Evolutionary conservation across 2,113 vertebrate species (phyloP), one percentile per base, ranked within the genome.

Genomic region (Gopherus flavomarginatus): DNA sequence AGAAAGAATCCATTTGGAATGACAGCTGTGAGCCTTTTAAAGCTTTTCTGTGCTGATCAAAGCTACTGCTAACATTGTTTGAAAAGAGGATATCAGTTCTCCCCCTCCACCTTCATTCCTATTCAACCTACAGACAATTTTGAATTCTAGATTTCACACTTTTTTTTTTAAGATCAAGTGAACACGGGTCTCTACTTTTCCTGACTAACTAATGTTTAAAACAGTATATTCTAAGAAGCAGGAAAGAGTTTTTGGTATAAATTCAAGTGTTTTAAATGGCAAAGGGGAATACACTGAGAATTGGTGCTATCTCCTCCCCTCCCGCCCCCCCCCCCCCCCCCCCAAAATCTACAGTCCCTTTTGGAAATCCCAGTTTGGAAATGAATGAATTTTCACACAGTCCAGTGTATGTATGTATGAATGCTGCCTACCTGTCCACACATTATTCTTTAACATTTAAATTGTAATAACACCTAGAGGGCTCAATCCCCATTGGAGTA

Each of bases 1-100:
- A 91, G 90, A 42, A 31, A 87, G 92, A 92, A 53, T 94, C 95
- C 93, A 82, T 93, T 72, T 94, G 95, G 96, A 96, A 90, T 94
- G 97, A 94, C 92, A 90, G 96, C 94, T 88, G 59, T 80, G 96
- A 94, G 94, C 95, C 90, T 94, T 17, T 17, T 81, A 3, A 86
- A 29, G 65, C 92, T 94, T 93, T 77, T 29, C 27, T 4, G 86
- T 11, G 83, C 90, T 92, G 88, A 94, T 96, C 95, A 97, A 97
- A 95, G 96, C 85, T 50, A 57, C 90, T 44, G 92, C 93, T 91
- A 97, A 62, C 56, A 0, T 29, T 1, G 6, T 22, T 91, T 89
- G 89, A 89, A 83, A 90, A 90, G 94, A 92, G 86, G 81, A 9
- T 27, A 81, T 82, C 91, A 4, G 57, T 49, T 84, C 83, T 80